Percentiles rank a stretch among this genome's conserved stretches.
phyloP scores from a whole-genome alignment of 2,888 invertebrate genomes.

The Ethmia dodecea region DNA sequence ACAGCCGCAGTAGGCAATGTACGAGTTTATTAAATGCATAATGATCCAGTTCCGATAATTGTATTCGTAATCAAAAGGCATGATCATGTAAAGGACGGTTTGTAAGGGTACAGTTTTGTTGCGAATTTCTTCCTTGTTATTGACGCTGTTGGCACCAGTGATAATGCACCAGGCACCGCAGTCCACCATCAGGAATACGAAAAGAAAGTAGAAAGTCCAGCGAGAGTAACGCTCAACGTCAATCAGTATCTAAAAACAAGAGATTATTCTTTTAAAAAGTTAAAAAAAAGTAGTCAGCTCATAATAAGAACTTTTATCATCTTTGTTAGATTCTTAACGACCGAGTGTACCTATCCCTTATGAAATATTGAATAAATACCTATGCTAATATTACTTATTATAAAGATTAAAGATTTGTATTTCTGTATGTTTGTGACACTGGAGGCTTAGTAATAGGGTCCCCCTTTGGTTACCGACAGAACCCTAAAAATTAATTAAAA shows the following conservation, averaged over 20 bases:
- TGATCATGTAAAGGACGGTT: conserved; percentile 32
- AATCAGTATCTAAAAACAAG: conserved; percentile 30
- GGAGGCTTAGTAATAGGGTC: too few species aligned
- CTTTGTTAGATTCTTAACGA: too few species aligned
- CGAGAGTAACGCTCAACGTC: conserved; percentile 24
- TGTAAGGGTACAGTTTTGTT: conserved; percentile 29
- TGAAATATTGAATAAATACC: too few species aligned
- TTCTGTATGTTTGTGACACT: too few species aligned
- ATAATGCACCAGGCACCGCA: conserved; percentile 25
- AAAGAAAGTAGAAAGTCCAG: conserved; percentile 18
- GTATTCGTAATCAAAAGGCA: conserved; percentile 37
- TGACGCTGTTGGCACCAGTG: conserved; percentile 25
- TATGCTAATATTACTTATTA: too few species aligned
- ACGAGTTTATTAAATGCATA: conserved; percentile 22
- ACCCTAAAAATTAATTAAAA: too few species aligned
- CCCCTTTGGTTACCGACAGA: too few species aligned
- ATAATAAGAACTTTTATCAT: too few species aligned
- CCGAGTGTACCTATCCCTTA: too few species aligned
- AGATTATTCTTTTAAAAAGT: too few species aligned
- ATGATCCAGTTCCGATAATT: conserved; percentile 28
- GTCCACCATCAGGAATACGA: conserved; percentile 16
- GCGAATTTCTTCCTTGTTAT: conserved; percentile 22
- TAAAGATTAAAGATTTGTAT: too few species aligned
- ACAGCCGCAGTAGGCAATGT: conserved; percentile 18
- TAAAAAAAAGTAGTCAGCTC: too few species aligned